Percentiles rank a stretch among this genome's conserved stretches.
Evolutionary conservation across 2,113 vertebrate genomes (phyloP).

Genomic region (Chascanopsetta lugubris): DNA sequence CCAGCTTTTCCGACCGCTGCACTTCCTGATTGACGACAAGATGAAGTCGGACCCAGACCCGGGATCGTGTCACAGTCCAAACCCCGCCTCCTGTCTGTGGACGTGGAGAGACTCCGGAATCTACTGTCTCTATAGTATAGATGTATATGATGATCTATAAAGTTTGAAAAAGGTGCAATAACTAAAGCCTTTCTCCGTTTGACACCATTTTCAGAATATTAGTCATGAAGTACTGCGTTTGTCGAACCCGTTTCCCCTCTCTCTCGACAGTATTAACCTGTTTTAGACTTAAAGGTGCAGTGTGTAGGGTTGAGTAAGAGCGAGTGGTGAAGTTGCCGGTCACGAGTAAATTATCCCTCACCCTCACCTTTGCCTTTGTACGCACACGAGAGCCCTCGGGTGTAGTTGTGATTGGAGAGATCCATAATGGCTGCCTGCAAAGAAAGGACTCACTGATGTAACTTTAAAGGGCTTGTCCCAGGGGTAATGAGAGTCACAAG

Average conservation of each 20-base stretch:
- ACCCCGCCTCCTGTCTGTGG: conserved; percentile 14
- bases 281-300: conserved; percentile 40
- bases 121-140: too few relatives aligned
- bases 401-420: too few relatives aligned
- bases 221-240: conserved; percentile 10
- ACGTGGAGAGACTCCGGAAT: conserved; percentile 44
- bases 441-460: too few relatives aligned
- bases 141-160: conserved; percentile 67
- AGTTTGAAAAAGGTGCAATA: conserved; percentile 51
- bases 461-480: too few relatives aligned
- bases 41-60: conserved; percentile 39
- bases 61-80: conserved; percentile 34
- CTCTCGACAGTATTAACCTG: conserved; percentile 44
- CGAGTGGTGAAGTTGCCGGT: too few relatives aligned
- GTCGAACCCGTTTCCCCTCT: background rate
- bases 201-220: conserved; percentile 20
- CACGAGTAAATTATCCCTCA: too few relatives aligned
- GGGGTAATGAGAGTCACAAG: too few relatives aligned
- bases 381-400: too few relatives aligned
- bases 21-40: conserved; percentile 23
- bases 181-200: conserved; percentile 41
- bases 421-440: too few relatives aligned
- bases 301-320: too few relatives aligned
- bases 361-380: too few relatives aligned
- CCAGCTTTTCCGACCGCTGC: conserved; percentile 13